Evolutionary conservation across 2,797 vertebrate genomes (phyloP), one percentile per base, ranked within the genome.

Genomic region (Anguilla pacifica): DNA sequence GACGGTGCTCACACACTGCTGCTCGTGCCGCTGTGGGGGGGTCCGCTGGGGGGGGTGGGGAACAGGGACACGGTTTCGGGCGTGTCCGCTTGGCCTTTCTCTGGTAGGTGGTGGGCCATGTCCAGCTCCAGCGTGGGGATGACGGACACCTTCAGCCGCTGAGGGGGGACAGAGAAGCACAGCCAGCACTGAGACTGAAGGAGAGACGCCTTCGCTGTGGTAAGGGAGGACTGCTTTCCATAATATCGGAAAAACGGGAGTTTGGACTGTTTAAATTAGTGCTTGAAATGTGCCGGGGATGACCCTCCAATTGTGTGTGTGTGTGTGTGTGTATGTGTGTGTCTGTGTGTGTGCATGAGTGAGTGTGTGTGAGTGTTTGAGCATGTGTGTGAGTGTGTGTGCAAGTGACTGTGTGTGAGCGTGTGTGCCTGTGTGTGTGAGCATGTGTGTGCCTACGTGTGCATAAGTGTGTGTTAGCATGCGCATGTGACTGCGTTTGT

Each of bases 131-230:
- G 1, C 22, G 89, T 92, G 0, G 94, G 89, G 55, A 87, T 93
- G 31, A 93, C 0, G 0, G 95, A 90, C 46, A 87, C 88, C 92
- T 90, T 91, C 51, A 95, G 85, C 89, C 93, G 93, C 95, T 95
- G 90, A 59, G 81, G 87, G 57, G 81, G 87, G 43, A 85, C 28
- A 84, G 51, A 93, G 7, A 67, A 46, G 17, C 6, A 39, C 22
- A 53, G 2, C 28, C 15, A 6, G 15, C 31, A 22, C 15, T 79
- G 15, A 79, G 74, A 43, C 4, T 17, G 39, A 19, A 19, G 35
- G 35, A 39, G 7, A 15, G 57, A 59, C 0, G 19, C 57, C 3
- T 19, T 59, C 57, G 1, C 57, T 59, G 57, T 15, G 57, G 17
- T 19, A 59, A 17, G 4, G 61, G 61, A 2, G 10, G 3, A 25